Evolutionary conservation across 1,140 invertebrate genomes (phyloP), one percentile per base, ranked within the genome.

Genomic region (Drosophila sechellia): DNA sequence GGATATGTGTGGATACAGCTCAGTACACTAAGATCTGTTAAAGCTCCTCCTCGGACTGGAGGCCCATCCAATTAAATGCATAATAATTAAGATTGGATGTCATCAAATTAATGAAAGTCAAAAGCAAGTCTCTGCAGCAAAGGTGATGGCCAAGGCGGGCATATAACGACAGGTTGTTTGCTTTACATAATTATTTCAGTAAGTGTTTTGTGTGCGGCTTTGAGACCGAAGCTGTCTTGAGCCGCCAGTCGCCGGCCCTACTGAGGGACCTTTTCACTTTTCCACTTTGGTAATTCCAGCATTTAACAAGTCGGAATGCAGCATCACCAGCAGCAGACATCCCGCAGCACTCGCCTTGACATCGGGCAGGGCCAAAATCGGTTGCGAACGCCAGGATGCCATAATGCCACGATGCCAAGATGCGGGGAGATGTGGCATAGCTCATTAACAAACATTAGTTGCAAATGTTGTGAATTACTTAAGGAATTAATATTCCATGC

Each of bases 381-480:
- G 27, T 25, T 53, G 60, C 15, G 27, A 22, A 42, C n/a, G 39
- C 39, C 39, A 15, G 22, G 56, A 53, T 31, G 56, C 12, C 13
- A 56, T 8, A 13, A 37, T 13, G 13, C 37, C 37, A 39, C 8
- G 57, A 54, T 34, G 50, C 17, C 49, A 27, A 2, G 49, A 42
- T 42, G 59, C 27, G 59, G 59, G 22, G 46, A n/a, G 53, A 46
- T 56, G 43, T 52, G 64, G 70, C 79, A 54, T 34, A 77, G 84
- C 84, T 89, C 84, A 89, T 89, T 89, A 89, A 89, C 85, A 89
- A 89, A 89, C 84, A 90, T 89, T 89, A 89, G 84, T 89, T 80
- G 86, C 85, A 89, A 89, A 89, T 89, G 84, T 80, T 89, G 84
- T 89, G 84, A 89, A 89, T 89, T 89, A 89, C 84, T 89, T 89